A percentile compares a stretch with the other conserved stretches of the same genome.
phyloP scores from a whole-genome alignment of 2,888 invertebrate genomes.

The Crematogaster levior region DNA sequence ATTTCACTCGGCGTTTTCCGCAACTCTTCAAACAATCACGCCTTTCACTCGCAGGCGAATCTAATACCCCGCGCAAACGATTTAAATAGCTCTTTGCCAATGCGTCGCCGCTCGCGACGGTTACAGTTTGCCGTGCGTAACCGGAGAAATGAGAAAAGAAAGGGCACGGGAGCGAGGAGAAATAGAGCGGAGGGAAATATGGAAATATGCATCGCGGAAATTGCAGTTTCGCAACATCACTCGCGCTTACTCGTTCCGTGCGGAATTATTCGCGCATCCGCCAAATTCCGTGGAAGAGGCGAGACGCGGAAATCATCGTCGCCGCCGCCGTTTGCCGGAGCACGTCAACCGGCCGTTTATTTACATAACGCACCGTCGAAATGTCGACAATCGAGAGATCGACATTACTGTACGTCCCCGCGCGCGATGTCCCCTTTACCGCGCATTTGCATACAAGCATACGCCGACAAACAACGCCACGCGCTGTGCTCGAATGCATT shows the following conservation, averaged over 20 bases:
- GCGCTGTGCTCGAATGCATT: conserved; percentile 68
- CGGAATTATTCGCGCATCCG: conserved; percentile 13
- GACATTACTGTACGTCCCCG: conserved; percentile 44
- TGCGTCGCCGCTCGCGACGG: neutral
- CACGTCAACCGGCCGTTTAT: conserved; percentile 27
- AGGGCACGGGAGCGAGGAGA: neutral
- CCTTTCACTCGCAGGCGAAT: neutral
- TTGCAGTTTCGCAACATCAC: neutral
- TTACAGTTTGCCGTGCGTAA: neutral
- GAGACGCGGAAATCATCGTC: neutral
- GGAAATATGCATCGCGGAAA: conserved; percentile 1
- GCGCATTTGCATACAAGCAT: conserved; percentile 67
- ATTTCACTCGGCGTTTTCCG: neutral
- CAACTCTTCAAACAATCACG: neutral
- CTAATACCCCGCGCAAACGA: neutral
- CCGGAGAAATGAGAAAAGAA: too few relatives aligned
- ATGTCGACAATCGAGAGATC: conserved; percentile 52
- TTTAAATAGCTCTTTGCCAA: neutral
- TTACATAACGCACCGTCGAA: conserved; percentile 55
- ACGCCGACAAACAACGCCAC: conserved; percentile 55
- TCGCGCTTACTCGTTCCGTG: neutral
- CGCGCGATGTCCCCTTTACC: conserved; percentile 58
- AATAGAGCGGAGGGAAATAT: neutral
- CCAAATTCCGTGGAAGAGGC: conserved; percentile 6
- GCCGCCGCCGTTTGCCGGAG: too few relatives aligned